Evolutionary conservation across 2,797 vertebrate genomes (phyloP), one percentile per base, ranked within the genome.

Genomic region (Dipus sagitta): DNA sequence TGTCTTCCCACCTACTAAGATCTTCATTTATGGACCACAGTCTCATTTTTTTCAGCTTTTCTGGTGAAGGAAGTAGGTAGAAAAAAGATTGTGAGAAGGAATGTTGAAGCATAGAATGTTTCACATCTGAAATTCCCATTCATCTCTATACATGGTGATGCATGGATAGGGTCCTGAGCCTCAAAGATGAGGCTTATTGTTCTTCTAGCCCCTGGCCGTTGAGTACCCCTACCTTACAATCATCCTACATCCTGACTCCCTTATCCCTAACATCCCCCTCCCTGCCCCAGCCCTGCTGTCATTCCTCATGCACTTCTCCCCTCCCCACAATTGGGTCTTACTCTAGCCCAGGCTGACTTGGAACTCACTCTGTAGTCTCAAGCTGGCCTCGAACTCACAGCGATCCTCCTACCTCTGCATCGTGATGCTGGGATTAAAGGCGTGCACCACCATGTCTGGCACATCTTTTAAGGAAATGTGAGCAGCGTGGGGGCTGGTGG

Each of bases 41-140:
- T 76, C 9, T 93, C 75, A 47, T 38, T 78, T 38, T 38, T 86
- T 77, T 76, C 58, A 79, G 18, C n/a, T 79, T 90, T 91, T 72
- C 88, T 79, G n/a, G 58, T 14, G 78, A 78, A 82, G 34, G 28
- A 90, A 91, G 23, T 38, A 71, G 24, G 24, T 83, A 60, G 65
- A n/a, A 65, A 3, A 34, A 74, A 71, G 75, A 52, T 72, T 52
- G 28, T 72, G 38, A 92, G 42, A 87, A 65, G 92, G 65, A 62
- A 42, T 68, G 30, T 62, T 72, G 62, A 87, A 30, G 26, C 60
- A 28, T 76, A 62, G 67, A 77, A 13, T 72, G 83, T 75, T 92
- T 94, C 72, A 60, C 11, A n/a, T 77, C 2, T 83, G 85, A 86
- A 26, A 30, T 32, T n/a, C 47, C 1, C 68, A 47, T 32, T 87